These are phyloP conservation scores for Amphipoea oculea DNA, from an alignment of 2,888 invertebrate genomes.

Conservation along the genomic window DNA sequence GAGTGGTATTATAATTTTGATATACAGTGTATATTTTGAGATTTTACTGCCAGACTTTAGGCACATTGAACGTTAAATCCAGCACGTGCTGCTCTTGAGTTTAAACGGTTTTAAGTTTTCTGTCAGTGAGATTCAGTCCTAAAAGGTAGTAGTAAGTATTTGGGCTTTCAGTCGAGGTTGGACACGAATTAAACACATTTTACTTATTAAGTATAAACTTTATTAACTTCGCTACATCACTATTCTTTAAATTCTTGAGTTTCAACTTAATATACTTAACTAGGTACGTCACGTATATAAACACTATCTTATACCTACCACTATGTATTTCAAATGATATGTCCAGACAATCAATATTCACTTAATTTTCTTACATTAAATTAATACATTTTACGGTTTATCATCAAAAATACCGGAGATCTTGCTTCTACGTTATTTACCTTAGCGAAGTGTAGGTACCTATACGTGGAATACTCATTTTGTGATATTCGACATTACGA, in stretches of 20 bases:
- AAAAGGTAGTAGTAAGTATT: not conserved
- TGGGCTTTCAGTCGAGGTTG: not conserved
- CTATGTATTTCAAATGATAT: conserved; percentile 84
- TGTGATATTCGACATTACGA: conserved; percentile 83
- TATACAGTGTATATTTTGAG: not conserved
- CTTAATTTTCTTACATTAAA: conserved; percentile 85
- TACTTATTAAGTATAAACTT: conserved; percentile 82
- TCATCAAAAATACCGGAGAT: conserved; percentile 86
- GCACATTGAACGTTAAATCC: not conserved
- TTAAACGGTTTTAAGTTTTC: not conserved
- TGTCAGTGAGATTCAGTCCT: not conserved
- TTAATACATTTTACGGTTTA: conserved; percentile 85
- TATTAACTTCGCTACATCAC: conserved; percentile 88
- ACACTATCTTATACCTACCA: conserved; percentile 85
- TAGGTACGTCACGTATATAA: conserved; percentile 88
- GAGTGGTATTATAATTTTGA: conserved; percentile 77
- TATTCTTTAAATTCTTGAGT: conserved; percentile 89
- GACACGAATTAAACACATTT: conserved; percentile 70
- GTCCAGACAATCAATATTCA: conserved; percentile 81
- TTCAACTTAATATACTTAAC: conserved; percentile 88
- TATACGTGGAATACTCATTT: conserved; percentile 84
- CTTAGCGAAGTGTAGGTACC: conserved; percentile 83
- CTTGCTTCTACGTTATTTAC: conserved; percentile 81
- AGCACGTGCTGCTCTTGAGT: not conserved
- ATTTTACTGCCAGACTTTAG: not conserved